A percentile compares a stretch with the other conserved stretches of the same genome.
phyloP scores from a whole-genome alignment of 2,113 vertebrate genomes.

The Crotalus horridus region DNA sequence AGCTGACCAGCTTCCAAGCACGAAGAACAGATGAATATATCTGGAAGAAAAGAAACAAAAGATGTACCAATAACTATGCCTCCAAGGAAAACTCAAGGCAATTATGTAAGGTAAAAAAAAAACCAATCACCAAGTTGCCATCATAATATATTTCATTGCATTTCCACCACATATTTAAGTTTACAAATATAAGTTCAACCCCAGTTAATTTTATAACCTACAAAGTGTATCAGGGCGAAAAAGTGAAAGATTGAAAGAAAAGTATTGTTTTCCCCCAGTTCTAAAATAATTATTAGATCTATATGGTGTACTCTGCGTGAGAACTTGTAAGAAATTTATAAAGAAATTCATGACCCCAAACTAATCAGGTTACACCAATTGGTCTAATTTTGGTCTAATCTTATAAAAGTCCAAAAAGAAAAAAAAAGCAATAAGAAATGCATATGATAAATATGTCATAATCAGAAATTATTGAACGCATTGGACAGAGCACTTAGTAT shows the following conservation, averaged over 20 bases:
- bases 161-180: not conserved
- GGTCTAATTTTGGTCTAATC: not conserved
- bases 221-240: not conserved
- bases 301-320: not conserved
- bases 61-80: not conserved
- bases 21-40: conserved; percentile 27
- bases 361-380: not conserved
- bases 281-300: not conserved
- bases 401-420: not conserved
- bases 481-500: not conserved
- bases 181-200: not conserved
- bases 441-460: not conserved
- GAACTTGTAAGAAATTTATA: not conserved
- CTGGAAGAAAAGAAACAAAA: not conserved
- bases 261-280: not conserved
- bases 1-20: conserved; percentile 36
- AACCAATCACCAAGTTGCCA: not conserved
- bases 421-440: not conserved
- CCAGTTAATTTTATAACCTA: not conserved
- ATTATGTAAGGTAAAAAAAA: conserved; percentile 13
- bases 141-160: accelerated
- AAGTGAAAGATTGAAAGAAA: not conserved
- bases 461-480: not conserved
- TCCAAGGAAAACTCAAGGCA: conserved; percentile 23
- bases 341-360: not conserved